Evolutionary conservation across 1,140 invertebrate genomes (phyloP).

Genomic region (Littorina saxatilis): DNA sequence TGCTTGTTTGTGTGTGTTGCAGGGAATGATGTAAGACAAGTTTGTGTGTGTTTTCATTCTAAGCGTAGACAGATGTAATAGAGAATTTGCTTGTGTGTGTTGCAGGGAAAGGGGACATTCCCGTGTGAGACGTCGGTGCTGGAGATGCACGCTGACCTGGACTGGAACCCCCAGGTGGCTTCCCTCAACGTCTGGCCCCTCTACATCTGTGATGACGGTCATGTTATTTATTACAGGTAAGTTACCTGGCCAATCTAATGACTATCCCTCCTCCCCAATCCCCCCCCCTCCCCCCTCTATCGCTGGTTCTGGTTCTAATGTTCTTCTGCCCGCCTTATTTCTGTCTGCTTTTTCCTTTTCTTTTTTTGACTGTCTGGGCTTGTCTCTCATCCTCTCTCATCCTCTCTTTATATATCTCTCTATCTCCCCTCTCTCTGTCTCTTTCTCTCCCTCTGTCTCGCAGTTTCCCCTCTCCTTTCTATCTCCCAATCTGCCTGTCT

Average conservation of each 20-base stretch:
- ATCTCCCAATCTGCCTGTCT: neutral
- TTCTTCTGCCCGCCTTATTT: neutral
- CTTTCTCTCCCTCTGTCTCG: neutral
- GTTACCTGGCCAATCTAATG: neutral
- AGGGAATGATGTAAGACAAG: too few relatives aligned
- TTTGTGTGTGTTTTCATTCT: too few relatives aligned
- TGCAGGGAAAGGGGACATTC: conserved; percentile 77
- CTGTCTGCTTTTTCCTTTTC: neutral
- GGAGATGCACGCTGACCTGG: conserved; percentile 78
- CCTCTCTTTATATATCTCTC: neutral
- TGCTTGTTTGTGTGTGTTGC: too few relatives aligned
- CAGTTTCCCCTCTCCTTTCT: neutral
- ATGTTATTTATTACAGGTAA: conserved; percentile 81
- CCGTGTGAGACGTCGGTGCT: conserved; percentile 80
- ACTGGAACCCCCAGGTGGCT: conserved; percentile 78
- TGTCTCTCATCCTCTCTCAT: too few relatives aligned
- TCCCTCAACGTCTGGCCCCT: conserved; percentile 77
- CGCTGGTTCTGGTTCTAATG: neutral
- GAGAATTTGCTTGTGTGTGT: conserved; percentile 14
- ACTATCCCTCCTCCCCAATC: neutral
- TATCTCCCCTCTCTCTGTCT: neutral
- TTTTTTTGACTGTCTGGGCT: too few relatives aligned
- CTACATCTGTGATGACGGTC: conserved; percentile 79
- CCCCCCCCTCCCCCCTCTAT: neutral
- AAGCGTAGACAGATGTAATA: too few relatives aligned